Base-by-base conservation (phyloP, 2,113 vertebrate genomes). In the Nanger granti region DNA sequence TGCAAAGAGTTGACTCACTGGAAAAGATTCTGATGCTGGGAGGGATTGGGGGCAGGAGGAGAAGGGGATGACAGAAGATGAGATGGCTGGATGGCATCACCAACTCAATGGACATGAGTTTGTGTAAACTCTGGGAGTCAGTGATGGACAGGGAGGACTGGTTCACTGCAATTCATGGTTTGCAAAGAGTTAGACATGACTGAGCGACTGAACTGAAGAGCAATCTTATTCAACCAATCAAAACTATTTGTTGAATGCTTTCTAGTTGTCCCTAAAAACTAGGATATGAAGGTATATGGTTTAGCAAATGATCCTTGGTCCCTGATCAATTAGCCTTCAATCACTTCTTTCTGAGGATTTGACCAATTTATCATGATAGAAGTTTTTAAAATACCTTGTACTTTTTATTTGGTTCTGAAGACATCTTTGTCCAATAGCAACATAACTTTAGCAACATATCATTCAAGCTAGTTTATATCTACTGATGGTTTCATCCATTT, bases 241-340 rank as follows among this genome's bases (percentile, higher is more conserved):
- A 52, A 94, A 94, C 64, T 93, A 91, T 87, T 73, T 90, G 47
- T 82, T 97, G 24, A 87, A 20, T 89, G 4, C 29, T 20, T 96
- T 87, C 34, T 31, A 52, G 20, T 12, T 44, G 29, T 29, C 64
- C 89, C 20, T 69, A 54, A 69, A 9, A 79, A 44, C 29, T 86
- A 82, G 9, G 4, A 44, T 37, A 29, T 86, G 29, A 41, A 80
- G 37, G n/a, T 20, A 66, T 22, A 11, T 37, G 8, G 14, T 24
- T 85, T 59, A 89, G 7, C 37, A 95, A 91, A 44, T 87, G n/a
- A 83, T 10, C 26, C 34, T 7, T 47, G 28, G 52, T 22, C 29
- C 37, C 69, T 83, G 47, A 54, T 82, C 13, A 83, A 31, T 52
- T 66, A 95, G 57, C 20, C 0, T 41, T 17, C 12, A 52, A 13